These are phyloP conservation scores for Sylvia borin DNA, from an alignment of 2,797 vertebrate genomes.

Conservation along the genomic window DNA sequence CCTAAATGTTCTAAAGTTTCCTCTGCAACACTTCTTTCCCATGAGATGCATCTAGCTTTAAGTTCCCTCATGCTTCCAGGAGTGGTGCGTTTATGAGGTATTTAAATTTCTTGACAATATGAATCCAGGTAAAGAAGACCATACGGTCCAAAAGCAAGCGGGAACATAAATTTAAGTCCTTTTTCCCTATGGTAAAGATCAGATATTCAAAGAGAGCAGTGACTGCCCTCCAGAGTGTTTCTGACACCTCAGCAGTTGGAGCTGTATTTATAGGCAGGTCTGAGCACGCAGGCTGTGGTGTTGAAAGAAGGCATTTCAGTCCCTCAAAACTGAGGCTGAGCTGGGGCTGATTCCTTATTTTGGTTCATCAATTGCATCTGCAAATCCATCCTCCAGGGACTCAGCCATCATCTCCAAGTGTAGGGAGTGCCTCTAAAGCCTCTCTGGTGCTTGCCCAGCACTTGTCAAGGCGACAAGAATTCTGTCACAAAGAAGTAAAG, in stretches of 20 bases:
- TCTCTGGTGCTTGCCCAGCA: not conserved
- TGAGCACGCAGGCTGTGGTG: not conserved
- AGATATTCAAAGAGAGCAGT: not conserved
- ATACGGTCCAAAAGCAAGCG: not conserved
- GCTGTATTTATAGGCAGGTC: not conserved
- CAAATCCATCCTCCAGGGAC: not conserved
- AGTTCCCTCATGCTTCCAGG: not conserved
- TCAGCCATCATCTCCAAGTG: not conserved
- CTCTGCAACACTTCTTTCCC: not conserved
- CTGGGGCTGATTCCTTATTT: not conserved
- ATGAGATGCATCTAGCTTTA: not conserved
- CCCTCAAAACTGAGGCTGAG: not conserved
- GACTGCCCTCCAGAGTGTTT: conserved; percentile 21
- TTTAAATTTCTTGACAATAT: not conserved
- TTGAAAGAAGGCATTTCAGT: not conserved
- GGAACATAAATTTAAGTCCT: not conserved
- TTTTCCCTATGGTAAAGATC: not conserved
- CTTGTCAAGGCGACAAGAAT: not conserved
- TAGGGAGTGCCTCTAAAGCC: not conserved
- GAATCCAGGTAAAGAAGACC: not conserved
- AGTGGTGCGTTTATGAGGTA: not conserved
- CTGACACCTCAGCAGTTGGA: not conserved
- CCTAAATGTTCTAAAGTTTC: not conserved
- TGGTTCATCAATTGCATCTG: not conserved
- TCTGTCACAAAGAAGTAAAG: not conserved